A percentile compares a stretch with the other conserved stretches of the same genome.
These are phyloP conservation scores for Ischnus inquisitorius DNA, from an alignment of 2,888 invertebrate genomes.

Conservation along the genomic window DNA sequence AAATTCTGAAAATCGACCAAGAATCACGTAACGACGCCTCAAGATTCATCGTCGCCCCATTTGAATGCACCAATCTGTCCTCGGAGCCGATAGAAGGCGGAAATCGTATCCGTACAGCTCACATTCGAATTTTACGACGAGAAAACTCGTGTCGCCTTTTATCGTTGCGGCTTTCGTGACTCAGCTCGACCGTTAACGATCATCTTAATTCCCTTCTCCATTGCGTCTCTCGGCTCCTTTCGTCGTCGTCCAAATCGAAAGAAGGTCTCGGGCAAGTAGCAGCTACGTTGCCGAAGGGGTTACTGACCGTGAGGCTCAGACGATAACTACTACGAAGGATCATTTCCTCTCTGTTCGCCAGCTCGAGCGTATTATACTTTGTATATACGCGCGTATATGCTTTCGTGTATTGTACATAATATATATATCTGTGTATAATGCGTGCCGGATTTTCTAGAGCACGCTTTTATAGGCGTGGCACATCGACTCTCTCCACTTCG, in stretches of 20 bases:
- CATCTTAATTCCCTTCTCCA: conserved; percentile 57
- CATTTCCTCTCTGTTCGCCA: conserved; percentile 45
- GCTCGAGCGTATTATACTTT: conserved; percentile 44
- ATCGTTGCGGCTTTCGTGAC: conserved; percentile 59
- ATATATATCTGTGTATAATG: conserved; percentile 48
- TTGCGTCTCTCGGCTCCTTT: conserved; percentile 52
- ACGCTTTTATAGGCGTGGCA: conserved; percentile 65
- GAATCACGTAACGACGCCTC: too few relatives aligned
- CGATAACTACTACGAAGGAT: conserved; percentile 46
- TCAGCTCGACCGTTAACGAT: conserved; percentile 61
- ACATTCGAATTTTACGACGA: conserved; percentile 20
- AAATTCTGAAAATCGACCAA: too few relatives aligned
- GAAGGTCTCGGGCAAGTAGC: conserved; percentile 61
- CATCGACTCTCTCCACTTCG: conserved; percentile 53
- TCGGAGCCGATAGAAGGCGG: neutral
- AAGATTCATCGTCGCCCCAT: neutral
- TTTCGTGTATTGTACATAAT: conserved; percentile 30
- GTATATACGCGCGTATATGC: conserved; percentile 33
- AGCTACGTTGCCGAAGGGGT: conserved; percentile 56
- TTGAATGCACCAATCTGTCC: neutral
- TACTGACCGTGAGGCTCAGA: conserved; percentile 66
- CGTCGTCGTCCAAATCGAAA: conserved; percentile 63
- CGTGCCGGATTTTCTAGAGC: conserved; percentile 65
- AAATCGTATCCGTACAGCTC: neutral
- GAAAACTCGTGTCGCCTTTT: conserved; percentile 2